Base-by-base conservation (phyloP, 2,797 vertebrate species). In the Pipistrellus pipistrellus region DNA sequence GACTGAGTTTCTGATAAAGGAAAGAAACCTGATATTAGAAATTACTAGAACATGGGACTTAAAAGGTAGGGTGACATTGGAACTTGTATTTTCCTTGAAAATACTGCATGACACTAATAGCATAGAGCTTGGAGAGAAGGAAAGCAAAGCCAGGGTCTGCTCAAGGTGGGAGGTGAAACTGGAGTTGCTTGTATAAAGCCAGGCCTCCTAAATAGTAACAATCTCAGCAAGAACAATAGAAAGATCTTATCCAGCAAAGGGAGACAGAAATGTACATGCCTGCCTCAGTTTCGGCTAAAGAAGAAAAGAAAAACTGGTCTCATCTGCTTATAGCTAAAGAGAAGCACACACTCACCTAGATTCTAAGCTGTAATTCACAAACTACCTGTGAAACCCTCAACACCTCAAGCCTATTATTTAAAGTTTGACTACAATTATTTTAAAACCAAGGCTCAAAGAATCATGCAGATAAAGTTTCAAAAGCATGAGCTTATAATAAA, bases 361-460 rank as follows among this genome's bases (percentile, higher is more conserved):
- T 44, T 23, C 32, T 51, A 48, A 72, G 64, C 30, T 73, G 32
- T 7, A 57, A 83, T 78, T 59, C 64, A 83, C 53, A 32, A 12
- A 51, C 75, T 69, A 51, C 32, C 30, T 78, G 25, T 27, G 20
- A 72, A 55, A n/a, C 9, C 8, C 48, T 75, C 46, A 72, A 77
- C 18, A 76, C 32, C 2, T 41, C 25, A 84, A 87, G 23, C 48
- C 25, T 86, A 32, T 57, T 76, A 71, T 85, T 78, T 84, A 73
- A 85, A n/a, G 41, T 88, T 30, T 82, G 21, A 73, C 41, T 9
- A 64, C n/a, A 76, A 87, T 76, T 51, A 84, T 46, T 93, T 89
- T 90, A 77, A 92, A 88, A 72, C n/a, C 13, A 73, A 32, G 13
- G 11, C 72, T 83, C 71, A 77, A 72, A 93, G 11, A 93, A 95